A percentile compares a stretch with the other conserved stretches of the same genome.
phyloP scores from a whole-genome alignment of 2,888 invertebrate species.

The Amphipyra berbera region DNA sequence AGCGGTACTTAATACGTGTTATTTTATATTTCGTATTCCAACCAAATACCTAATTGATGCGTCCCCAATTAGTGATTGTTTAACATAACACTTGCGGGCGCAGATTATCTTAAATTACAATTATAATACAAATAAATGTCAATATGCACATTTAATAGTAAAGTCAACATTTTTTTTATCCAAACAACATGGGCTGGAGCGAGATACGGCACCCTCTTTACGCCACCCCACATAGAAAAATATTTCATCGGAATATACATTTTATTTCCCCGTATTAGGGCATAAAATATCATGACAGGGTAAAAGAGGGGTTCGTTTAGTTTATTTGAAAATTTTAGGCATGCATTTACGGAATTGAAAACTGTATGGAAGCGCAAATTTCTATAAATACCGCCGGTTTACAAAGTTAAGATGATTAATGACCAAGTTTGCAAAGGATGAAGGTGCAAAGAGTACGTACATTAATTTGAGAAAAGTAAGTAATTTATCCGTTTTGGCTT shows the following conservation, averaged over 20 bases:
- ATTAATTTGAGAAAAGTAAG: background rate
- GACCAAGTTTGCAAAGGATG: background rate
- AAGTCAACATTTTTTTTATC: constrained; percentile 78
- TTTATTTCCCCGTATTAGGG: constrained; percentile 22
- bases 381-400: constrained; percentile 31
- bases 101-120: constrained; percentile 65
- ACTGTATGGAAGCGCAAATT: constrained; percentile 64
- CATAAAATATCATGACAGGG: constrained; percentile 26
- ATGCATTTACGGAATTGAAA: constrained; percentile 78
- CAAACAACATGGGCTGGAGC: constrained; percentile 70
- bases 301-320: constrained; percentile 53
- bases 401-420: constrained; percentile 17
- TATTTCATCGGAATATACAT: constrained; percentile 38
- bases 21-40: no score
- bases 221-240: constrained; percentile 46
- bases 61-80: constrained; percentile 47
- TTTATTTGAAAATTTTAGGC: constrained; percentile 69
- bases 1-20: no score
- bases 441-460: background rate
- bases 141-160: constrained; percentile 76
- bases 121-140: constrained; percentile 77
- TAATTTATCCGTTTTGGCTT: background rate
- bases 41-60: no score
- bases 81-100: constrained; percentile 43
- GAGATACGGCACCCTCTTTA: constrained; percentile 61